phyloP scores from a whole-genome alignment of 2,888 invertebrate species.

The Pristionchus maxplancki region DNA sequence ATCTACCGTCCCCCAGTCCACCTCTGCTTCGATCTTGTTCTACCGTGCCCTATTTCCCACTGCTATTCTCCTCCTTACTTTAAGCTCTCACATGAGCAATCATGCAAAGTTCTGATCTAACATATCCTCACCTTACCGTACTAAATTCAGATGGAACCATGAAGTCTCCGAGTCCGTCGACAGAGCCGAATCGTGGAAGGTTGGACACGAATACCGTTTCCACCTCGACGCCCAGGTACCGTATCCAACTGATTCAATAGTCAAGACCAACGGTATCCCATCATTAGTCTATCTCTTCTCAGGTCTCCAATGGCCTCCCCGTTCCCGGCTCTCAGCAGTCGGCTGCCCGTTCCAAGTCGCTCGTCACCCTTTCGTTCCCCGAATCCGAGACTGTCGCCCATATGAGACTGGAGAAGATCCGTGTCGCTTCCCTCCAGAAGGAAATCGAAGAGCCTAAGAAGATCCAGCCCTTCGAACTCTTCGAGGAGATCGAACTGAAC shows the following conservation, averaged over 20 bases:
- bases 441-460: conserved; percentile 42
- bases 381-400: conserved; percentile 17
- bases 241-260: background rate
- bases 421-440: conserved; percentile 42
- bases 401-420: conserved; percentile 39
- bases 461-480: conserved; percentile 49
- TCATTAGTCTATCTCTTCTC: conserved; percentile 9
- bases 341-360: conserved; percentile 65
- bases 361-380: conserved; percentile 57
- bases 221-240: conserved; percentile 41
- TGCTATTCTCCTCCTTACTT: background rate
- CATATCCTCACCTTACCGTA: background rate
- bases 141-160: background rate
- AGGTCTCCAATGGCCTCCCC: conserved; percentile 69
- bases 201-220: conserved; percentile 36
- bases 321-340: conserved; percentile 65
- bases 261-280: background rate
- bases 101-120: no score
- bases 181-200: background rate
- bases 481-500: conserved; percentile 48
- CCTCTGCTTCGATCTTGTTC: background rate
- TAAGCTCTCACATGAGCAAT: no score
- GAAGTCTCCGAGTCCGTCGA: background rate
- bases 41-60: background rate
- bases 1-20: background rate